Evolutionary conservation across 2,888 invertebrate species (phyloP).

Genomic region (Caenorhabditis uteleia): DNA sequence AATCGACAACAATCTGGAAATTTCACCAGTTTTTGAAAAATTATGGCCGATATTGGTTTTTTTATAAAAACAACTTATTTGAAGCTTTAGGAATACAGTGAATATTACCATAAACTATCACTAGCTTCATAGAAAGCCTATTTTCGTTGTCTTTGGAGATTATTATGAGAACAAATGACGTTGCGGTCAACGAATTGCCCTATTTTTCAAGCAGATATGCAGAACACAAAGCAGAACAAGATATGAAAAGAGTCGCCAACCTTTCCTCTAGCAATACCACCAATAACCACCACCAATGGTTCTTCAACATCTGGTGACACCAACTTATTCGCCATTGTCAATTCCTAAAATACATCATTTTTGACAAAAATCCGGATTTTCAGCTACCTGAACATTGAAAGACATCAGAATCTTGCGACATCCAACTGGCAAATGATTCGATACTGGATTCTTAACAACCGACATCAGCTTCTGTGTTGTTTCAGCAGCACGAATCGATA

Average conservation of each 20-base stretch:
- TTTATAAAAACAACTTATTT: not conserved
- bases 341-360: conserved; percentile 13
- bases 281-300: conserved; percentile 88
- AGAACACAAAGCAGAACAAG: too few species aligned
- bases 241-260: too few species aligned
- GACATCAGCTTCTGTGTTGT: conserved; percentile 87
- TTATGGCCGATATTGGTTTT: too few species aligned
- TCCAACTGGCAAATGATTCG: conserved; percentile 91
- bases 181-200: too few species aligned
- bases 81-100: not conserved
- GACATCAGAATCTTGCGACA: conserved; percentile 88
- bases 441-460: conserved; percentile 91
- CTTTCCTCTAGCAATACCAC: conserved; percentile 96
- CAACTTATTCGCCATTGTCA: conserved; percentile 45
- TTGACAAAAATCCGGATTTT: too few species aligned
- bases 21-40: not conserved
- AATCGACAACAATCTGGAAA: conserved; percentile 78
- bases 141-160: not conserved
- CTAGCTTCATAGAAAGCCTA: not conserved
- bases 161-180: too few species aligned
- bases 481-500: conserved; percentile 87
- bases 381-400: conserved; percentile 76
- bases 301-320: conserved; percentile 45
- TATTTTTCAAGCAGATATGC: too few species aligned
- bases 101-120: not conserved